Evolutionary conservation across 2,113 vertebrate species (phyloP), one percentile per base, ranked within the genome.

Genomic region (Macrotis lagotis): DNA sequence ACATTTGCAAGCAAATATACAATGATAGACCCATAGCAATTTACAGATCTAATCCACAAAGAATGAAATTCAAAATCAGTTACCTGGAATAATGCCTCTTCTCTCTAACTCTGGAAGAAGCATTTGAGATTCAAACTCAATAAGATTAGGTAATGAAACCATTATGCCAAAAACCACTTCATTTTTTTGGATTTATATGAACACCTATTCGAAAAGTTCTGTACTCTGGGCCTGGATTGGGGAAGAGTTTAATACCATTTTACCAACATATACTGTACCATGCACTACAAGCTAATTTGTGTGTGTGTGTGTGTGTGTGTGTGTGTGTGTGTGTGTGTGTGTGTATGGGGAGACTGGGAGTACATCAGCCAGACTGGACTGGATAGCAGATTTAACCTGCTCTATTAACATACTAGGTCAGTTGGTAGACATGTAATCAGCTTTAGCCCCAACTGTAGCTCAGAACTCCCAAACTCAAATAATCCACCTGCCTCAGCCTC

Each of bases 21-120:
- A 48, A 83, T n/a, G 93, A 97, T 91, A 97, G 88, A 83, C 66
- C 66, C 14, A 8, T 44, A 83, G 66, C n/a, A 7, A 83, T 83
- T 44, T 83, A 44, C 7, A 95, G 25, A 90, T 66, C 94, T 52
- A 74, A 90, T 90, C 47, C 55, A 90, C 6, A 48, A 37, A 50
- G 0, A 0, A 44, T 49, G 91, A 83, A 1, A 0, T 4, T 26
- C 25, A 51, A 55, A 37, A 6, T 22, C 50, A 31, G 49, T 28
- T 10, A 50, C 51, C 52, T 16, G 66, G 51, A 93, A 89, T 31
- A 10, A n/a, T 0, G 24, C 44, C 88, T 59, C 48, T 31, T 48
- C 9, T 55, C 19, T n/a, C 44, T 50, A 12, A 24, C 28, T 66
- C 19, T 0, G 22, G 9, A 51, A 55, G 50, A 51, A 8, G 1